Evolutionary conservation across 35 echinoderm and acorn worm species (phyloP).

Genomic region (Ptychodera flava): DNA sequence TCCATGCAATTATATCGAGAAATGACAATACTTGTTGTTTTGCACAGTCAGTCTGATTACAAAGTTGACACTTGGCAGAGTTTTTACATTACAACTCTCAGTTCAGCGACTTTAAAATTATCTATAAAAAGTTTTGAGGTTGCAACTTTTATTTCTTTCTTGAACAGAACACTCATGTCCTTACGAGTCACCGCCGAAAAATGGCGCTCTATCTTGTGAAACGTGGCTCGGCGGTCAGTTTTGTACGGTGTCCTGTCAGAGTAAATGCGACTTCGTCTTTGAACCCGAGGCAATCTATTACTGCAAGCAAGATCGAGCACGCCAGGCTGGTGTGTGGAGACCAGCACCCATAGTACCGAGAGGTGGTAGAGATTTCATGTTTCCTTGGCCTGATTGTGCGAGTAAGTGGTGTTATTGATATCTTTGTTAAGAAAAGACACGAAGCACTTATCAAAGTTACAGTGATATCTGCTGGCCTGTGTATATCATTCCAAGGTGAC

Average conservation of each 20-base stretch:
- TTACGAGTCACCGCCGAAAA: slow-evolving; percentile 18
- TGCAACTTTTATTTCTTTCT: background rate
- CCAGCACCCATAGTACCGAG: background rate
- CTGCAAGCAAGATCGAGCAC: background rate
- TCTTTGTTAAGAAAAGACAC: background rate
- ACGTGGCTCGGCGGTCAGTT: slow-evolving; percentile 43
- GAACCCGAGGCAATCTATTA: slow-evolving; percentile 21
- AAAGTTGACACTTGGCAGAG: no score
- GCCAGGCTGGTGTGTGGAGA: background rate
- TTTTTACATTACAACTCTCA: no score
- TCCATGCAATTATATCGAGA: background rate
- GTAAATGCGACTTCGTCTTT: slow-evolving; percentile 27
- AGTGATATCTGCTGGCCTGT: background rate
- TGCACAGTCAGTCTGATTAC: background rate
- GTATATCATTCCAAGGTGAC: background rate
- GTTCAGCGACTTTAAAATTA: background rate
- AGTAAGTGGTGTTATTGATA: slow-evolving; percentile 10
- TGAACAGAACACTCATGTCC: slow-evolving; percentile 39
- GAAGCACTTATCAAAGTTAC: background rate
- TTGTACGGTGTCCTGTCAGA: slow-evolving; percentile 32
- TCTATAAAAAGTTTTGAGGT: background rate
- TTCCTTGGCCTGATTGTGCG: slow-evolving; percentile 58
- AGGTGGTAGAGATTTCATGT: background rate
- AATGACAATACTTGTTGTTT: background rate
- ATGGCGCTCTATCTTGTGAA: slow-evolving; percentile 42